These are phyloP conservation scores for Noctua fimbriata DNA, from an alignment of 2,888 invertebrate species.

Conservation along the genomic window DNA sequence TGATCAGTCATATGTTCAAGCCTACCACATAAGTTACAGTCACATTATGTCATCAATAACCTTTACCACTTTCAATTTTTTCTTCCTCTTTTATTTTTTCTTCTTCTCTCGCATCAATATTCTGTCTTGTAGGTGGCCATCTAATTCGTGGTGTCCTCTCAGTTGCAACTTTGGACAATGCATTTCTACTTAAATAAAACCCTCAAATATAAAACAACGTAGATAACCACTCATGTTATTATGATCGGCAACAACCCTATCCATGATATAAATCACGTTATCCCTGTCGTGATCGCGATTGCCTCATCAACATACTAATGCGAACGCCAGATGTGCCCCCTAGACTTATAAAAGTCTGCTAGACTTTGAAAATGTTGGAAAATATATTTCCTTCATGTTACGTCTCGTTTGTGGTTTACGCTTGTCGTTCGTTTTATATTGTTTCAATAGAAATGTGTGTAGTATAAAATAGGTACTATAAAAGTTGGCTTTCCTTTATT, in stretches of 20 bases:
- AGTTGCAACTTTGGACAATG: neutral
- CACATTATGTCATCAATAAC: neutral
- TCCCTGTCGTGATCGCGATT: constrained; percentile 84
- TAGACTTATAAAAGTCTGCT: constrained; percentile 77
- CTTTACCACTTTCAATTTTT: accelerated
- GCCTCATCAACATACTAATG: constrained; percentile 91
- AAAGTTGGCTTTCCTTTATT: neutral
- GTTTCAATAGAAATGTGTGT: constrained; percentile 7
- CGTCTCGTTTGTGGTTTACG: constrained; percentile 36
- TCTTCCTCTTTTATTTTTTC: neutral
- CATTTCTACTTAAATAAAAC: neutral
- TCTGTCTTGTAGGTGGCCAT: neutral
- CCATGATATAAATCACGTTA: constrained; percentile 88
- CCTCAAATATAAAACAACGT: neutral
- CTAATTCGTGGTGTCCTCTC: neutral
- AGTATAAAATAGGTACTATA: constrained; percentile 4
- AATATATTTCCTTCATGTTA: constrained; percentile 64
- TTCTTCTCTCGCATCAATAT: neutral
- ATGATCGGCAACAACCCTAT: constrained; percentile 73
- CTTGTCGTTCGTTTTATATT: constrained; percentile 20
- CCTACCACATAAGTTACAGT: neutral
- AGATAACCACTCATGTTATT: constrained; percentile 44
- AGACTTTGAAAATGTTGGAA: constrained; percentile 69
- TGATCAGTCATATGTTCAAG: neutral
- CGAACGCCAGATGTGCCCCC: constrained; percentile 81